Percentiles rank a stretch among this genome's conserved stretches.
phyloP scores from a whole-genome alignment of 2,888 invertebrate genomes.

The Drosophila emarginata region DNA sequence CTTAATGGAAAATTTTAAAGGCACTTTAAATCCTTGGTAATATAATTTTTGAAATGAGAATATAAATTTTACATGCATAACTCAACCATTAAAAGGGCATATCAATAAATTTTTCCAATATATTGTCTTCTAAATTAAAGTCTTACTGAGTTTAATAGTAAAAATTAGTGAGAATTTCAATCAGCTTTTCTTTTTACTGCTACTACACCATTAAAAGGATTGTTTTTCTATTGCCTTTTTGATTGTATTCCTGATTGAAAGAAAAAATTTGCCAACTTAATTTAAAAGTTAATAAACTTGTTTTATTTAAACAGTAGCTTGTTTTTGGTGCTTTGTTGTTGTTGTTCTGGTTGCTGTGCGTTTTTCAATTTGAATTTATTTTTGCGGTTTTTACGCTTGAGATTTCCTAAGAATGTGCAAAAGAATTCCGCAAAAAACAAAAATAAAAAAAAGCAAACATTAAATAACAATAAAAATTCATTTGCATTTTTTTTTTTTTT shows the following conservation, averaged over 20 bases:
- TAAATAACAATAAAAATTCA: constrained; percentile 32
- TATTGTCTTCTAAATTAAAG: too few relatives aligned
- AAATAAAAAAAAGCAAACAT: constrained; percentile 26
- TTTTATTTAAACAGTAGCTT: constrained; percentile 3
- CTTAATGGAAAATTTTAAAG: too few relatives aligned
- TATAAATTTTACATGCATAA: too few relatives aligned
- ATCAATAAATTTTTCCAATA: too few relatives aligned
- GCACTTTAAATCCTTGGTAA: too few relatives aligned
- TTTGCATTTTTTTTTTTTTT: constrained; percentile 20
- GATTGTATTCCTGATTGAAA: neutral
- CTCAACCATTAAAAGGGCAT: too few relatives aligned
- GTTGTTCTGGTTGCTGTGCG: constrained; percentile 40
- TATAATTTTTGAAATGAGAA: too few relatives aligned
- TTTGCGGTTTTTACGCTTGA: constrained; percentile 39
- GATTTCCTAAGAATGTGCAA: constrained; percentile 67
- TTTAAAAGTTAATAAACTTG: constrained; percentile 2
- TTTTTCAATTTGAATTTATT: constrained; percentile 35
- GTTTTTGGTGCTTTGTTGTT: constrained; percentile 3
- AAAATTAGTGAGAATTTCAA: too few relatives aligned
- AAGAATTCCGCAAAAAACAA: constrained; percentile 54
- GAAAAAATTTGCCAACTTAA: constrained; percentile 9
- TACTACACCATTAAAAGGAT: too few relatives aligned
- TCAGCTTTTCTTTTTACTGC: too few relatives aligned
- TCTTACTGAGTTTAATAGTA: too few relatives aligned
- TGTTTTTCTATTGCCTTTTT: constrained; percentile 3